Evolutionary conservation across 2,797 vertebrate genomes (phyloP).

Genomic region (Syngnathus acus): DNA sequence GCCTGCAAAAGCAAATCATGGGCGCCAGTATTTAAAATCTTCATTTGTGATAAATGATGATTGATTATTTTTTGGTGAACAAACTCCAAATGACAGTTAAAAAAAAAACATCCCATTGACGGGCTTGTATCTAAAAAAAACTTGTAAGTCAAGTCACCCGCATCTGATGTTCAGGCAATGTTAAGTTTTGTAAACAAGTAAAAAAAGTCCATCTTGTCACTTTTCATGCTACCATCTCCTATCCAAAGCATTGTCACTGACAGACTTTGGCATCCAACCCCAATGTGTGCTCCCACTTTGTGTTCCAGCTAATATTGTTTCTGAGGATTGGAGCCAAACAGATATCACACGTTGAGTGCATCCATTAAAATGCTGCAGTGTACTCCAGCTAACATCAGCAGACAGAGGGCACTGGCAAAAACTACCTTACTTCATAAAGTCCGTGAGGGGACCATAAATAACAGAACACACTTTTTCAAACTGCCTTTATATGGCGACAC

Average conservation of each 20-base stretch:
- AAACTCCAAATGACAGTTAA: no score
- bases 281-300: slow-evolving; percentile 31
- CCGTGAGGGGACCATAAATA: slow-evolving; percentile 61
- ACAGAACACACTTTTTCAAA: slow-evolving; percentile 56
- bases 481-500: slow-evolving; percentile 30
- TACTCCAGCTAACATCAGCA: slow-evolving; percentile 58
- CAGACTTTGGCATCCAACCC: slow-evolving; percentile 39
- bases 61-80: no score
- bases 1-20: no score
- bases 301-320: slow-evolving; percentile 27
- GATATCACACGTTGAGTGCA: slow-evolving; percentile 48
- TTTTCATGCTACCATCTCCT: neutral
- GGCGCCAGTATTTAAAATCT: no score
- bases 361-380: slow-evolving; percentile 56
- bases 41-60: no score
- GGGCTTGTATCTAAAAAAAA: no score
- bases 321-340: slow-evolving; percentile 42
- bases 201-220: neutral
- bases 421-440: slow-evolving; percentile 63
- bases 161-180: no score
- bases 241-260: slow-evolving; percentile 5
- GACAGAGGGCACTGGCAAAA: slow-evolving; percentile 56
- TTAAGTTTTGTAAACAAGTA: neutral
- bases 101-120: no score
- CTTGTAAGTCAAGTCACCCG: no score